Conservation (phyloP, 2,113 vertebrate genomes). For the Hymenochirus boettgeri region DNA sequence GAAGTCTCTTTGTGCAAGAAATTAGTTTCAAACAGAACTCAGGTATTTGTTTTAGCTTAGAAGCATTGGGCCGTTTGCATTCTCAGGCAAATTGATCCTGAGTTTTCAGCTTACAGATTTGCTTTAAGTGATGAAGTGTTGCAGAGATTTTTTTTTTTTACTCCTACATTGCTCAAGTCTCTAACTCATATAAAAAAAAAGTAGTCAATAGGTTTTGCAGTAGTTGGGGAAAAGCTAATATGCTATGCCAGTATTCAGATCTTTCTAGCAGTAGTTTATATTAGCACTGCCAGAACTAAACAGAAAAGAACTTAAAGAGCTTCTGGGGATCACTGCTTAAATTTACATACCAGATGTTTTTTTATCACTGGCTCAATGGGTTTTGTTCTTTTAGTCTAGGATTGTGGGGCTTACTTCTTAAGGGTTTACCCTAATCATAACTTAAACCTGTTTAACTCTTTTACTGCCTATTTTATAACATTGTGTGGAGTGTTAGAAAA, state of each 20-base stretch:
- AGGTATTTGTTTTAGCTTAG: constrained; percentile 9
- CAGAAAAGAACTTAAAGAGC: constrained; percentile 42
- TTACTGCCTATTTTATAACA: too few species aligned
- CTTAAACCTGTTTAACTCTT: neutral
- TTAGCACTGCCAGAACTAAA: constrained; percentile 40
- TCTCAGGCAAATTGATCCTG: constrained; percentile 26
- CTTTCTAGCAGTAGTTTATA: constrained; percentile 44
- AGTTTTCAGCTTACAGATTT: constrained; percentile 42
- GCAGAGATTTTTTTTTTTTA: constrained; percentile 29
- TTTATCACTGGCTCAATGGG: constrained; percentile 42
- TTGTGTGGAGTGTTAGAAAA: too few species aligned
- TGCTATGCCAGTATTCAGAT: constrained; percentile 33
- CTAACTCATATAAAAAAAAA: constrained; percentile 31
- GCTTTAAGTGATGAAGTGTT: constrained; percentile 33
- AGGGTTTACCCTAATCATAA: neutral
- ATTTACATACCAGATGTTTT: constrained; percentile 50
- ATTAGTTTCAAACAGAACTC: constrained; percentile 23
- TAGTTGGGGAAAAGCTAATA: constrained; percentile 37
- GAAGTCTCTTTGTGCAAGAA: constrained; percentile 48
- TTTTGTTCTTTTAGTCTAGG: neutral
- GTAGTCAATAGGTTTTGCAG: constrained; percentile 46
- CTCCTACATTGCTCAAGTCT: constrained; percentile 29
- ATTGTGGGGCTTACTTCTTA: neutral
- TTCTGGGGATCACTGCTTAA: constrained; percentile 23
- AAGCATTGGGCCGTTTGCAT: constrained; percentile 20